Percentiles rank a stretch among this genome's conserved stretches.
These are phyloP conservation scores for Agonopterix arenella DNA, from an alignment of 2,888 invertebrate species.

Conservation along the genomic window DNA sequence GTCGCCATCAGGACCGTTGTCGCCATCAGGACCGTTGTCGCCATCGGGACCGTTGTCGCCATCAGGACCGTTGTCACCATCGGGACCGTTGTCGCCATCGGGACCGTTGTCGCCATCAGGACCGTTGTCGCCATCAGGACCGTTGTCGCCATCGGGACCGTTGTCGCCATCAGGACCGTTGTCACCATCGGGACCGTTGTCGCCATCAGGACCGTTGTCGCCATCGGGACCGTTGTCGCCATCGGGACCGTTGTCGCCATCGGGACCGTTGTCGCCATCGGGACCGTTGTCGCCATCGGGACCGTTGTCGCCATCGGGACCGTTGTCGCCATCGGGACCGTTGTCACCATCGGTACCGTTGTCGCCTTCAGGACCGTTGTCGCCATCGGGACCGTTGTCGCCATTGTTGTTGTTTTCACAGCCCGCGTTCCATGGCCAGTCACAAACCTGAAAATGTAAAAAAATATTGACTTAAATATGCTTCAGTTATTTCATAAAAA, in stretches of 20 bases:
- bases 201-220: constrained; percentile 5
- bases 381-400: constrained; percentile 3
- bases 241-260: neutral
- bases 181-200: constrained; percentile 4
- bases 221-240: neutral
- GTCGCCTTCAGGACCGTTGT: too few species aligned
- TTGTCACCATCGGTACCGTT: too few species aligned
- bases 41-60: neutral
- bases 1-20: too few species aligned
- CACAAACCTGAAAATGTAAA: constrained; percentile 22
- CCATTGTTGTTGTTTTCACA: constrained; percentile 12
- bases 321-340: too few species aligned
- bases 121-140: neutral
- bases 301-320: too few species aligned
- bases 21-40: constrained; percentile 3
- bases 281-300: too few species aligned
- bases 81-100: neutral
- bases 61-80: neutral
- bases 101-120: constrained; percentile 2
- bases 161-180: constrained; percentile 8
- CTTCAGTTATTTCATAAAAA: neutral
- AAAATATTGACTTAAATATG: neutral
- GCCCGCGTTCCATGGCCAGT: constrained; percentile 25
- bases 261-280: neutral
- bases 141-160: neutral